phyloP scores from a whole-genome alignment of 2,113 vertebrate species.

The Tachycineta bicolor region DNA sequence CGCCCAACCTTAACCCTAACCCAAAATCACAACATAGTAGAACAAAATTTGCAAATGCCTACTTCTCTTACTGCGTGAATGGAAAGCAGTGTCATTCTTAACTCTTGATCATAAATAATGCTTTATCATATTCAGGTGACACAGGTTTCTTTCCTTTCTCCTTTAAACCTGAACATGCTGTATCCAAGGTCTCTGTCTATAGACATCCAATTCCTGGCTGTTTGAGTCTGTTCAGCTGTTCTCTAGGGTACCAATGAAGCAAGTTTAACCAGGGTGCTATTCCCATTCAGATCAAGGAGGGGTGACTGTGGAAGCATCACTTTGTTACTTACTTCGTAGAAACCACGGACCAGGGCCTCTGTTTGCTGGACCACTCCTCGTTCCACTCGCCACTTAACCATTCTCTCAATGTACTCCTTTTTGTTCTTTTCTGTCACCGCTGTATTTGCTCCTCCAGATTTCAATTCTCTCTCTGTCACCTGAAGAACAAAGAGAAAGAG shows the following conservation, averaged over 20 bases:
- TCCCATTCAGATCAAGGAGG: not conserved
- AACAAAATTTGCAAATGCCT: not conserved
- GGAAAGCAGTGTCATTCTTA: not conserved
- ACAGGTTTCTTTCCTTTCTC: not conserved
- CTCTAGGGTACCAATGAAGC: not conserved
- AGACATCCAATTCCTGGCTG: not conserved
- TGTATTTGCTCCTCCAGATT: constrained; percentile 93
- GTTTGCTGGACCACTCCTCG: constrained; percentile 94
- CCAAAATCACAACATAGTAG: not conserved
- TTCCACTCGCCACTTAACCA: constrained; percentile 97
- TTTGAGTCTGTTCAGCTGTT: not conserved
- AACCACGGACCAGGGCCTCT: constrained; percentile 92
- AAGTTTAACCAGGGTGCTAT: not conserved
- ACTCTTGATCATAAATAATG: not conserved
- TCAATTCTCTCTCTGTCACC: constrained; percentile 96
- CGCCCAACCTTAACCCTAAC: not conserved
- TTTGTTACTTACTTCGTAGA: constrained; percentile 89
- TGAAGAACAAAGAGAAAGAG: constrained; percentile 46
- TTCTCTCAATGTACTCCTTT: constrained; percentile 97
- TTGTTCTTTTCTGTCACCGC: constrained; percentile 98
- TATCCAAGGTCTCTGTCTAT: not conserved
- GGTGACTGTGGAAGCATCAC: not conserved
- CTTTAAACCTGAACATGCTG: not conserved
- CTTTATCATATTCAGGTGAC: not conserved
- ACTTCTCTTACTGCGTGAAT: not conserved